A percentile compares a stretch with the other conserved stretches of the same genome.
Evolutionary conservation across 2,797 vertebrate genomes (phyloP).

Genomic region (Takifugu ocellatus): DNA sequence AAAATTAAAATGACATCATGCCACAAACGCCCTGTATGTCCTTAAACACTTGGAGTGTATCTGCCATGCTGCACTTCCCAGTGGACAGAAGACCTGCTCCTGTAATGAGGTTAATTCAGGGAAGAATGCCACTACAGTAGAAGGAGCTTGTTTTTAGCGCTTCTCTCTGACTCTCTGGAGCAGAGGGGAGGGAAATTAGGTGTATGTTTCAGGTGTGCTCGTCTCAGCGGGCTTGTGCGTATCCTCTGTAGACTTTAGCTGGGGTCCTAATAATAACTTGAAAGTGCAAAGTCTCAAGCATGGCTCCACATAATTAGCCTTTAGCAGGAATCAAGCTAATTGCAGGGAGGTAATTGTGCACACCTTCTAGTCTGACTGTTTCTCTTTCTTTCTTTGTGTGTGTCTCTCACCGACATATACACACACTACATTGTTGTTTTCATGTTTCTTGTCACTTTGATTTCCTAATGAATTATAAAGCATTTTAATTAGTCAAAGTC

Average conservation of each 20-base stretch:
- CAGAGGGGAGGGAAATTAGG: constrained; percentile 73
- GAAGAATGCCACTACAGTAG: constrained; percentile 64
- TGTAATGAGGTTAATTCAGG: constrained; percentile 64
- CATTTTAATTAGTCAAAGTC: constrained; percentile 70
- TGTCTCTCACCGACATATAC: constrained; percentile 10
- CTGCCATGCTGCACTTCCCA: constrained; percentile 15
- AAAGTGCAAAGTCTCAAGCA: constrained; percentile 76
- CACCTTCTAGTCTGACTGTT: constrained; percentile 58
- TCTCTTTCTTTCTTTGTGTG: too few relatives aligned
- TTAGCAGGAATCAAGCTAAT: constrained; percentile 80
- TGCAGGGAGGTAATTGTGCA: constrained; percentile 79
- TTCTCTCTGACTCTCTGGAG: constrained; percentile 55
- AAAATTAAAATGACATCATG: constrained; percentile 38
- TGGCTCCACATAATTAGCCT: constrained; percentile 79
- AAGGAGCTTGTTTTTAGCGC: constrained; percentile 53
- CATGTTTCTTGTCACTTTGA: constrained; percentile 79
- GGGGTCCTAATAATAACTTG: constrained; percentile 85
- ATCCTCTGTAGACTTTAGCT: constrained; percentile 72
- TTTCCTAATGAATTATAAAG: constrained; percentile 69
- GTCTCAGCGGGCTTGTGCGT: constrained; percentile 63
- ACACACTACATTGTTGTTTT: constrained; percentile 57
- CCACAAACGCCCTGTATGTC: constrained; percentile 23
- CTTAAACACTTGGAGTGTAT: constrained; percentile 22
- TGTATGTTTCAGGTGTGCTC: constrained; percentile 77
- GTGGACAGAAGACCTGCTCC: constrained; percentile 30